phyloP scores from a whole-genome alignment of 2,888 invertebrate species.

The Drosophila mimica region DNA sequence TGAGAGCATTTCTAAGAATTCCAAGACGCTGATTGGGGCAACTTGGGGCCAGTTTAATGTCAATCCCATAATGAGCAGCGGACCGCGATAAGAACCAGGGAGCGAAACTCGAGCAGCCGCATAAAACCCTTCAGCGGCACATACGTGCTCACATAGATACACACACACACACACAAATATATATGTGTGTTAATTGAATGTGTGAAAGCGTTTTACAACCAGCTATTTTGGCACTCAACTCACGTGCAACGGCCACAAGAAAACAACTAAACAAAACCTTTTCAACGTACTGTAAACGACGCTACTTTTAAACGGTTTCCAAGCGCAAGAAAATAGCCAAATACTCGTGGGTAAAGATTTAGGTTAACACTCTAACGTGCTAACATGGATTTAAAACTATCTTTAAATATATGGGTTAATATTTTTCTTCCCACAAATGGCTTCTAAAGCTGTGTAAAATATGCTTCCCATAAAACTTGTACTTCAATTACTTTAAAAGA shows the following conservation, averaged over 20 bases:
- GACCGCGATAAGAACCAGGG: conserved; percentile 38
- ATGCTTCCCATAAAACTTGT: not conserved
- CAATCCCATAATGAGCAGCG: conserved; percentile 46
- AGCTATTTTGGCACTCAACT: conserved; percentile 46
- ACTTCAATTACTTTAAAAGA: not conserved
- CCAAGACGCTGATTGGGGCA: conserved; percentile 25
- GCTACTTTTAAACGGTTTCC: conserved; percentile 16
- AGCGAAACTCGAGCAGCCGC: not conserved
- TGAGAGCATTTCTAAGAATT: conserved; percentile 25
- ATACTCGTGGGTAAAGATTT: not conserved
- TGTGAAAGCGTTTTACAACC: conserved; percentile 66
- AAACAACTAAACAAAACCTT: not conserved
- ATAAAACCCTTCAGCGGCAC: conserved; percentile 27
- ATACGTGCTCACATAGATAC: conserved; percentile 14
- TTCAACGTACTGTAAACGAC: conserved; percentile 22
- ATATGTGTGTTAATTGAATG: conserved; percentile 63
- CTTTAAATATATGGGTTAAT: not conserved
- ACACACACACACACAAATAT: not conserved
- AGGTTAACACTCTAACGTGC: not conserved
- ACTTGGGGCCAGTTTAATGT: conserved; percentile 23
- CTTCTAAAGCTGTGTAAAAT: not conserved
- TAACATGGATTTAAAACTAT: not conserved
- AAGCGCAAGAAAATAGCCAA: conserved; percentile 5
- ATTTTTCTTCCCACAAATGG: not conserved
- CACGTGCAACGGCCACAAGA: conserved; percentile 44